Evolutionary conservation across 2,888 invertebrate genomes (phyloP).

Genomic region (Leptinotarsa peninsularis): DNA sequence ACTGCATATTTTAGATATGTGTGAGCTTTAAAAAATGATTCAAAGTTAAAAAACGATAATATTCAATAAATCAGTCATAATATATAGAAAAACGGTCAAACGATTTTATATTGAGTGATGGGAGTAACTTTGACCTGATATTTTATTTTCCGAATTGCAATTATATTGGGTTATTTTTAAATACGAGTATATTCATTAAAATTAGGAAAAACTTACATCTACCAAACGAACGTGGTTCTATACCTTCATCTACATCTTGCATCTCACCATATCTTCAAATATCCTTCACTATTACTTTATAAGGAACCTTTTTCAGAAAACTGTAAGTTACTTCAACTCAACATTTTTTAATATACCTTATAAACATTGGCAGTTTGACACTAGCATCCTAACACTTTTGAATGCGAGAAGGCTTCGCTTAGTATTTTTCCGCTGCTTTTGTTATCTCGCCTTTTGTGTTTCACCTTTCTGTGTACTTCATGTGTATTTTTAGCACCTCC

Average conservation of each 20-base stretch:
- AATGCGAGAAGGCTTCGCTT: slow-evolving; percentile 46
- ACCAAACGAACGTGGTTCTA: slow-evolving; percentile 17
- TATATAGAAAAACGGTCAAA: too few species aligned
- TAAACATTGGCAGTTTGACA: slow-evolving; percentile 46
- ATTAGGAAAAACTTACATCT: too few species aligned
- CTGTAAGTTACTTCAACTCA: slow-evolving; percentile 28
- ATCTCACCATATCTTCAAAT: slow-evolving; percentile 18
- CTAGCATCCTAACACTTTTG: slow-evolving; percentile 43
- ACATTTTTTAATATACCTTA: slow-evolving; percentile 33
- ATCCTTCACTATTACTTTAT: slow-evolving; percentile 25
- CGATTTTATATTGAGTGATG: too few species aligned
- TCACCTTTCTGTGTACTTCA: not conserved
- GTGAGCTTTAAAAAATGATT: too few species aligned
- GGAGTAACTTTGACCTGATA: too few species aligned
- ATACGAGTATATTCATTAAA: too few species aligned
- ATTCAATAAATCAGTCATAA: too few species aligned
- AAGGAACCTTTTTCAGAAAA: slow-evolving; percentile 22
- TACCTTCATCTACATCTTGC: slow-evolving; percentile 23
- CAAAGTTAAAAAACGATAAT: too few species aligned
- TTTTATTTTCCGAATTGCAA: too few species aligned
- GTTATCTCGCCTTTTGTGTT: slow-evolving; percentile 35
- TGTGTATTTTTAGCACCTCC: slow-evolving; percentile 30
- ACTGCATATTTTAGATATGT: too few species aligned
- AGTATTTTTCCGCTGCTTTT: slow-evolving; percentile 45
- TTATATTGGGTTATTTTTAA: too few species aligned